Evolutionary conservation across 2,113 vertebrate genomes (phyloP).

Genomic region (Odocoileus virginianus): DNA sequence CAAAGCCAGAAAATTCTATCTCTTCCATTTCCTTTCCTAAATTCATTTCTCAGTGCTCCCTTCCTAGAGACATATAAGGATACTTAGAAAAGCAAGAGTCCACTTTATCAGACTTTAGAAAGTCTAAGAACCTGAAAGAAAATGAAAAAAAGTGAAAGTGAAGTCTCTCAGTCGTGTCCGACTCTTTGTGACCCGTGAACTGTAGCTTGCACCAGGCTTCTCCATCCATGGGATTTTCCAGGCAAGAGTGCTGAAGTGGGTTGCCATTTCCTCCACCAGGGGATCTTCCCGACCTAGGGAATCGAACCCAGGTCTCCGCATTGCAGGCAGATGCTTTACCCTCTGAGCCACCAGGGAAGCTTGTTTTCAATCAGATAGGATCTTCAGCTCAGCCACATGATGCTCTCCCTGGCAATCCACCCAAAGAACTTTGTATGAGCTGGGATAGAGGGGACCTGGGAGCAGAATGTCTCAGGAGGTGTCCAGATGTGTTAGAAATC

Average conservation of each 20-base stretch:
- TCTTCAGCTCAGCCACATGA: not conserved
- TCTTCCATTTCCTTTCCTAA: constrained; percentile 8
- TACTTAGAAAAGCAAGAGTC: not conserved
- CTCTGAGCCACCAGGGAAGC: no score
- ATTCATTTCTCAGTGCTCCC: not conserved
- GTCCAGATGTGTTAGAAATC: not conserved
- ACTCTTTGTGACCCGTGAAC: not conserved
- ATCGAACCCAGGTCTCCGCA: no score
- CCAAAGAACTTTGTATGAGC: not conserved
- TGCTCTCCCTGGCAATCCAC: not conserved
- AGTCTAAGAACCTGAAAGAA: not conserved
- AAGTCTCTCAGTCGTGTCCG: accelerated
- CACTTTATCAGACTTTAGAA: not conserved
- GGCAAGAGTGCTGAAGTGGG: not conserved
- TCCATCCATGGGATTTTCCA: not conserved
- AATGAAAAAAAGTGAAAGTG: not conserved
- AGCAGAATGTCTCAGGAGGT: not conserved
- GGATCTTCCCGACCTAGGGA: no score
- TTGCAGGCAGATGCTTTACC: no score
- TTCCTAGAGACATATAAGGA: not conserved
- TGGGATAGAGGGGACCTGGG: not conserved
- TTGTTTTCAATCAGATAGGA: not conserved
- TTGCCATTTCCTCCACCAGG: no score
- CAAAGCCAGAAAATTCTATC: not conserved
- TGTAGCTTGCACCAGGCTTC: not conserved